Base-by-base conservation (phyloP, 2,888 invertebrate species). In the Malthinus flaveolus region DNA sequence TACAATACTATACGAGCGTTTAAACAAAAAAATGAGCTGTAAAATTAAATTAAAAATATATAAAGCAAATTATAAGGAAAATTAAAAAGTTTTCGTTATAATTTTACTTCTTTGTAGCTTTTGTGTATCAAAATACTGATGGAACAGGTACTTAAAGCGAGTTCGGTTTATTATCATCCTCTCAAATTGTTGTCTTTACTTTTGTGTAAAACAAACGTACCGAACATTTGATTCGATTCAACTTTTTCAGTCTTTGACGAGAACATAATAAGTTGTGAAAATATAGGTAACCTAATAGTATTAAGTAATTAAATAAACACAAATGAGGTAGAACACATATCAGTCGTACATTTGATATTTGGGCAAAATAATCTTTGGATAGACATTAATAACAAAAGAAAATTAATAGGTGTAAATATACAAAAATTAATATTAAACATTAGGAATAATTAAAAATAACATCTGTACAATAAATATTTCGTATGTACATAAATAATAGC, bases 291-390 rank as follows among this genome's bases (percentile, higher is more conserved):
- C 74, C 71, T 75, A 74, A 71, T 69, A 71, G 5, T 23, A 23
- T 23, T 3, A 23, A 23, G 23, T 23, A 23, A 73, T 73, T 74
- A 67, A 61, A 66, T 68, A 68, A 75, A 71, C 73, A 76, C 72
- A 75, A 74, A 66, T 78, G 77, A 78, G 77, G 78, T 78, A 78
- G 77, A 76, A 77, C 72, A 70, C 66, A 76, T 73, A 75, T 78
- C 78, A 78, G 78, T 78, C 76, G 75, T 75, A 72, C 75, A 70
- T 72, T 73, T 66, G 62, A 56, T 67, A 54, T 56, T 57, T 57
- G 62, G 55, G 59, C 56, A 53, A 62, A 56, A 51, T 37, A 54
- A 48, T 62, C 62, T 62, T 62, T 62, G 62, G 62, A 59, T 49
- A 56, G 37, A 56, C 5, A 23, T 23, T 23, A 23, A 23, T 46